Evolutionary conservation across 2,113 vertebrate genomes (phyloP).

Genomic region (Podarcis raffonei): DNA sequence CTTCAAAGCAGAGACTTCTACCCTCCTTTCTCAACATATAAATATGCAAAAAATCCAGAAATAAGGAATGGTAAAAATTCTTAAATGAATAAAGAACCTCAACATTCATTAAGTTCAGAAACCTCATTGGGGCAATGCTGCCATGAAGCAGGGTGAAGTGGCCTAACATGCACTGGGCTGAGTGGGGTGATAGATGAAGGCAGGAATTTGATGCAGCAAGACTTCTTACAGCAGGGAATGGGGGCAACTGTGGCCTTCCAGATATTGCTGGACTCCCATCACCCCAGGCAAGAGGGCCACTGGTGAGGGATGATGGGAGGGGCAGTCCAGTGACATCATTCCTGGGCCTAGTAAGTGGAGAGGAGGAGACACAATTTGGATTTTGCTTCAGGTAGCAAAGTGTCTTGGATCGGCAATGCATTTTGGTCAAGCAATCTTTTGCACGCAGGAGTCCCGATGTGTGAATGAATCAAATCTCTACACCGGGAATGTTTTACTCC

Average conservation of each 20-base stretch:
- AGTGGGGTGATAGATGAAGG: not conserved
- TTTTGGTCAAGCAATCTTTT: not conserved
- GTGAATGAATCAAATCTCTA: not conserved
- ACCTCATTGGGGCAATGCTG: not conserved
- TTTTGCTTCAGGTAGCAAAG: not conserved
- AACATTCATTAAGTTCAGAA: not conserved
- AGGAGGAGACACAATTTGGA: too few relatives aligned
- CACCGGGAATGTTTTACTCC: not conserved
- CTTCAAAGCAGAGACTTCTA: not conserved
- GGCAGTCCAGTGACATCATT: too few relatives aligned
- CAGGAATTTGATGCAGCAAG: not conserved
- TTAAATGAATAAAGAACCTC: too few relatives aligned
- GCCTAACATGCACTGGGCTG: not conserved
- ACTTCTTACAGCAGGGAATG: not conserved
- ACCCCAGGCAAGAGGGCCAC: too few relatives aligned
- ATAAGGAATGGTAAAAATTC: not conserved
- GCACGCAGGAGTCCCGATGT: not conserved
- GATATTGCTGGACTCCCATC: too few relatives aligned
- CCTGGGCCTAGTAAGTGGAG: too few relatives aligned
- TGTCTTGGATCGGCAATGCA: not conserved
- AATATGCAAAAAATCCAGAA: not conserved
- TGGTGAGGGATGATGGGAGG: too few relatives aligned
- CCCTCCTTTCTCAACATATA: not conserved
- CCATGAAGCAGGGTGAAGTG: not conserved
- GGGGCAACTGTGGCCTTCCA: too few relatives aligned